Evolutionary conservation across 2,888 invertebrate species (phyloP).

Genomic region (Argyresthia albistria): DNA sequence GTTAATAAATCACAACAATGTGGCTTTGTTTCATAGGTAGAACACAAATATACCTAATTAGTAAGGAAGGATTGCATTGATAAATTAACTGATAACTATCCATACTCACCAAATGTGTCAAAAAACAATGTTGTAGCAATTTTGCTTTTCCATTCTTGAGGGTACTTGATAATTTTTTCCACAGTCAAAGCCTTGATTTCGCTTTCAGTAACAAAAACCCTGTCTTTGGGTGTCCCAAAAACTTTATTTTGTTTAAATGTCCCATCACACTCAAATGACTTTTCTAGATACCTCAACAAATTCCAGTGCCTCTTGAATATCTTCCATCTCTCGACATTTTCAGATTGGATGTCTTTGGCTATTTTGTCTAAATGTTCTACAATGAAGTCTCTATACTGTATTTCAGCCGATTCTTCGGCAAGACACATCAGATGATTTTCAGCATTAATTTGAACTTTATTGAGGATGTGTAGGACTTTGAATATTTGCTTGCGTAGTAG

Average conservation of each 20-base stretch:
- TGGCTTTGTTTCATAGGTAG: too few species aligned
- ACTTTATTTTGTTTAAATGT: constrained; percentile 65
- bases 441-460: constrained; percentile 74
- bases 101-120: constrained; percentile 65
- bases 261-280: constrained; percentile 61
- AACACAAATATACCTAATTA: neutral
- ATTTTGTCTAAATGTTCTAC: constrained; percentile 75
- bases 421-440: constrained; percentile 68
- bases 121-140: constrained; percentile 73
- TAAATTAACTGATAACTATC: neutral
- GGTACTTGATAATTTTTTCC: constrained; percentile 53
- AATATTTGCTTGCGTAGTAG: constrained; percentile 75
- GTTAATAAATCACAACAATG: too few species aligned
- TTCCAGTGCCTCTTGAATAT: constrained; percentile 57
- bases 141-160: constrained; percentile 66
- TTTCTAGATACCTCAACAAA: constrained; percentile 50
- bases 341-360: constrained; percentile 41
- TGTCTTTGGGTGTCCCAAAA: constrained; percentile 48
- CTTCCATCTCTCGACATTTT: constrained; percentile 40
- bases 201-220: constrained; percentile 57
- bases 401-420: constrained; percentile 72
- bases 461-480: constrained; percentile 75
- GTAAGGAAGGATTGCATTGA: neutral
- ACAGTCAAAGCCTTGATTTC: constrained; percentile 65
- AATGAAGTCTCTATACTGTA: constrained; percentile 76